Percentiles rank a stretch among this genome's conserved stretches.
Conservation (phyloP, 2,797 vertebrate genomes). For the Sparidentex hasta region DNA sequence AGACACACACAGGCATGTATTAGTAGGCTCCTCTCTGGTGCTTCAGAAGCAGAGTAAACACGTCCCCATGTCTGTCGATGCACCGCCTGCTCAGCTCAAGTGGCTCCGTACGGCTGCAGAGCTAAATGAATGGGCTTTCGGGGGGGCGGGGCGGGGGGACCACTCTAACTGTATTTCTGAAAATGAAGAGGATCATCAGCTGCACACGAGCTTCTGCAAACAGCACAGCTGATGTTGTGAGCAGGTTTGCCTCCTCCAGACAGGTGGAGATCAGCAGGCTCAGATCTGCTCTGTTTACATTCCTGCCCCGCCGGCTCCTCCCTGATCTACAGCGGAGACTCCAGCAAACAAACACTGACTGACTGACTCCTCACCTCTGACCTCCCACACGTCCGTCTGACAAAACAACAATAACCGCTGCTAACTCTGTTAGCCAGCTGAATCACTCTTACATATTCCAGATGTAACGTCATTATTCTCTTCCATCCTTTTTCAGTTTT, state of each 20-base stretch:
- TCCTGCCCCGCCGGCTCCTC: constrained; percentile 69
- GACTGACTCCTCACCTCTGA: constrained; percentile 70
- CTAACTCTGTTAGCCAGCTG: constrained; percentile 22
- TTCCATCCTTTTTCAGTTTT: neutral
- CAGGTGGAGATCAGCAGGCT: constrained; percentile 54
- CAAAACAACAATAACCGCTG: constrained; percentile 43
- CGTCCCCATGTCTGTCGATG: constrained; percentile 45
- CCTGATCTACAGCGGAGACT: constrained; percentile 63
- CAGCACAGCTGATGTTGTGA: constrained; percentile 15
- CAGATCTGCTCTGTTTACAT: constrained; percentile 77
- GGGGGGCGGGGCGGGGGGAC: neutral
- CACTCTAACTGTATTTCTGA: constrained; percentile 16
- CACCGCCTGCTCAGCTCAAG: constrained; percentile 33
- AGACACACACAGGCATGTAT: constrained; percentile 53
- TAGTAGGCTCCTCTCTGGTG: constrained; percentile 58
- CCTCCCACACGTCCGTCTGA: constrained; percentile 55
- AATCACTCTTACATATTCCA: constrained; percentile 17
- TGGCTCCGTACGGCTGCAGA: constrained; percentile 24
- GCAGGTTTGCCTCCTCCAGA: constrained; percentile 39
- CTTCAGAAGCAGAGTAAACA: constrained; percentile 68
- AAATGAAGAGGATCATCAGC: constrained; percentile 8
- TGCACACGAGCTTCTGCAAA: constrained; percentile 33
- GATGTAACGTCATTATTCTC: neutral
- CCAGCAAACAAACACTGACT: constrained; percentile 60
- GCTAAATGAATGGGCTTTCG: constrained; percentile 37